Conservation (phyloP, 2,797 vertebrate species). For the Gymnothorax javanicus region DNA sequence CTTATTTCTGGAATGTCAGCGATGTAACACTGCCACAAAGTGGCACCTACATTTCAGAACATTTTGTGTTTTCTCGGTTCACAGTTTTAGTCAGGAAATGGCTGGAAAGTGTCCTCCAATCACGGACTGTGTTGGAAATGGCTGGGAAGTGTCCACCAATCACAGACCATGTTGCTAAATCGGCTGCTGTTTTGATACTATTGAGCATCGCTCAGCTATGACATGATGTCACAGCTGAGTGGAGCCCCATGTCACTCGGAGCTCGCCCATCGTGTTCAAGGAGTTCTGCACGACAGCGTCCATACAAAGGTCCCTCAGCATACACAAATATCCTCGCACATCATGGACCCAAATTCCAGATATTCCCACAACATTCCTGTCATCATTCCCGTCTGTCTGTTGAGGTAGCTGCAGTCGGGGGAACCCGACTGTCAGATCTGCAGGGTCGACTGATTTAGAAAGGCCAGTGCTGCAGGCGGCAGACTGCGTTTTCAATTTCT, state of each 20-base stretch:
- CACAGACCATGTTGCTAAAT: background rate
- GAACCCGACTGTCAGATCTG: background rate
- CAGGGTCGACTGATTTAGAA: background rate
- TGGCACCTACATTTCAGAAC: no score
- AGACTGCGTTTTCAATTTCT: background rate
- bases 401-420: background rate
- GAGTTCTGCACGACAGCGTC: background rate
- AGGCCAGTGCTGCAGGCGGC: background rate
- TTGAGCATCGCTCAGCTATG: background rate
- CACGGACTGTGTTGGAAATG: no score
- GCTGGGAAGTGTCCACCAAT: background rate
- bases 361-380: background rate
- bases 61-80: no score
- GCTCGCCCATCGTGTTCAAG: background rate
- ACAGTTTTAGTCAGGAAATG: no score
- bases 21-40: no score
- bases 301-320: no score
- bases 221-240: background rate
- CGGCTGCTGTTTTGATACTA: background rate
- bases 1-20: no score
- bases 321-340: no score
- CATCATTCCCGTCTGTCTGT: background rate
- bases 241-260: background rate
- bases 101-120: no score
- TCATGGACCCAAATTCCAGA: background rate